A percentile compares a stretch with the other conserved stretches of the same genome.
Evolutionary conservation across 2,888 invertebrate genomes (phyloP).

Genomic region (Vanessa cardui): DNA sequence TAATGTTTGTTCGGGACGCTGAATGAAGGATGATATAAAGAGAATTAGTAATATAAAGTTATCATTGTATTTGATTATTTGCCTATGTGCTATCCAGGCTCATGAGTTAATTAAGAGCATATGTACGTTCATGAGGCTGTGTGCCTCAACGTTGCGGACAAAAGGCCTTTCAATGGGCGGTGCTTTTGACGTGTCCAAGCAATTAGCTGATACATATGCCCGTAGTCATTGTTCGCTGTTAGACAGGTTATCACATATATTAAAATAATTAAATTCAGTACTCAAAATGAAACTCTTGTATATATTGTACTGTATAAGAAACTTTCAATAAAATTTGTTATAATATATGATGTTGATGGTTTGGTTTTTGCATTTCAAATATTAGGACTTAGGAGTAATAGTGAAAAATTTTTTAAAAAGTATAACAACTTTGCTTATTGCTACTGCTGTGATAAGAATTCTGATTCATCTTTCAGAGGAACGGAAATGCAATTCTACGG

Average conservation of each 20-base stretch:
- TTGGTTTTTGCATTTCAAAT: too few relatives aligned
- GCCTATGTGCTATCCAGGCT: slow-evolving; percentile 51
- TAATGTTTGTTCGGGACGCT: background rate
- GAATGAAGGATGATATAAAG: background rate
- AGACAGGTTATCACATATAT: slow-evolving; percentile 6
- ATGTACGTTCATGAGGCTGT: slow-evolving; percentile 51
- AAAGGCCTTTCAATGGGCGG: slow-evolving; percentile 69
- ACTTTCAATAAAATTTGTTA: too few relatives aligned
- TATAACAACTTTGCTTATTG: too few relatives aligned
- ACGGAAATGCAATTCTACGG: too few relatives aligned
- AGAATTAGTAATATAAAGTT: slow-evolving; percentile 35
- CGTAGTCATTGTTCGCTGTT: slow-evolving; percentile 15
- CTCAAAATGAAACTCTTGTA: background rate
- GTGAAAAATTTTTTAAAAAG: too few relatives aligned
- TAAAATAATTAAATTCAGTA: background rate
- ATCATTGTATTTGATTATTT: slow-evolving; percentile 51
- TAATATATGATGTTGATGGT: too few relatives aligned
- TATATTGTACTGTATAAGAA: too few relatives aligned
- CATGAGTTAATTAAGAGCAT: slow-evolving; percentile 72
- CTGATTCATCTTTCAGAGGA: too few relatives aligned
- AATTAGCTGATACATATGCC: slow-evolving; percentile 33
- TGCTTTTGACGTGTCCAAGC: slow-evolving; percentile 57
- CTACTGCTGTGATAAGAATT: too few relatives aligned
- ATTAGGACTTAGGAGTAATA: too few relatives aligned
- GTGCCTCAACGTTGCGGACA: slow-evolving; percentile 57